Base-by-base conservation (phyloP, 2,797 vertebrate genomes). In the Acanthurus lineatus region DNA sequence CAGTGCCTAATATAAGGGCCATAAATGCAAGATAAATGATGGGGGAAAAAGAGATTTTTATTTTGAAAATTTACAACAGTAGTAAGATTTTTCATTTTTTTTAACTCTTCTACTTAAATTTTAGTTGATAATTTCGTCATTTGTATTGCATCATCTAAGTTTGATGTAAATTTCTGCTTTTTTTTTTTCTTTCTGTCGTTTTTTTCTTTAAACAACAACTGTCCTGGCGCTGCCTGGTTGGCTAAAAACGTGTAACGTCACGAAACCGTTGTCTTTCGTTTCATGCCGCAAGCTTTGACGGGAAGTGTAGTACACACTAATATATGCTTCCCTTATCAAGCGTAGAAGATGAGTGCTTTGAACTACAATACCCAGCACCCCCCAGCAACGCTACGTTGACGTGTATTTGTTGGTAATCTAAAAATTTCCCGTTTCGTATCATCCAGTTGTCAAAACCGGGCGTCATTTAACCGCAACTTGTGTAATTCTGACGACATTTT, bases 361-460 rank as follows among this genome's bases (percentile, higher is more conserved):
- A 77, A 96, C 95, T 92, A 89, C 95, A 93, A 86, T 92, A 84
- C 88, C 96, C 96, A 93, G 62, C 20, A 81, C 53, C 1, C 65
- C 4, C 5, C 0, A 5, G 1, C 0, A 1, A 12, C 0, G 44
- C 17, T 88, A 84, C 1, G 88, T 65, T 88, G 94, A 96, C 96
- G 96, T 96, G 94, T 95, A 80, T 76, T 88, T 71, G 64, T 48
- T 71, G 75, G 12, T 35, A 44, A 17, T 60, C 47, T 38, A 7
- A 73, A 82, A 79, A 58, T 56, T 67, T 73, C 45, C 52, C 17
- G 28, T 16, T 44, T 67, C 59, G 15, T 64, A 42, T 73, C 73
- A 53, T 45, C 48, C 48, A 25, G 22, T 20, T 65, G 19, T 19
- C 22, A 52, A 25, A 72, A 7, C 45, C 6, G 42, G 52, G 25